Base-by-base conservation (phyloP, 2,113 vertebrate species). In the Nibea coibor region DNA sequence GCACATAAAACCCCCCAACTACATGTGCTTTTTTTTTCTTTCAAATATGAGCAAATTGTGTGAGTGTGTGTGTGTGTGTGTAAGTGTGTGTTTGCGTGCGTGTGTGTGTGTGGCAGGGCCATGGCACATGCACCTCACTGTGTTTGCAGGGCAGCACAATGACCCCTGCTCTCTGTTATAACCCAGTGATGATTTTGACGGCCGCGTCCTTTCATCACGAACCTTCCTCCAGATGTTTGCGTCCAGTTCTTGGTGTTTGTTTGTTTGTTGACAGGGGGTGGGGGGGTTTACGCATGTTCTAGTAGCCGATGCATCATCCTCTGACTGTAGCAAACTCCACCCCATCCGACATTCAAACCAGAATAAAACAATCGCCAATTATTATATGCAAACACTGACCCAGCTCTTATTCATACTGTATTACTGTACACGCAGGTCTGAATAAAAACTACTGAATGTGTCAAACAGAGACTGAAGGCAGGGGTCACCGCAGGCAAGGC, bases 401-500 rank as follows among this genome's bases (percentile, higher is more conserved):
- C 59, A 51, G 62, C 78, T 85, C 72, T 43, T 62, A 62, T 56
- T 85, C 75, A 51, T 66, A 71, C 71, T 84, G 78, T 74, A 45
- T 82, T 59, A 67, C 82, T 80, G 77, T 80, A 11, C 69, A 83
- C 72, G 61, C 78, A 74, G 71, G 76, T 82, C 61, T 81, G 62
- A 85, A 56, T 62, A 82, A 84, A 89, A 91, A 94, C 93, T 94
- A 93, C 93, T 94, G 93, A 94, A 88, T 83, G 83, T 93, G 86
- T 84, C 78, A 54, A 19, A 87, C 70, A 78, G 71, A 71, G 51
- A 81, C 69, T 74, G 82, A 86, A 82, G 78, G 66, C 78, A 83
- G 84, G 75, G 79, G 77, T 76, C 82, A 6, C 62, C 78, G 63
- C 80, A 75, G 82, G 75, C 82, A 71, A 75, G 82, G 75, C 82